Conservation (phyloP, 2,113 vertebrate species). For the Eurystomus gularis region DNA sequence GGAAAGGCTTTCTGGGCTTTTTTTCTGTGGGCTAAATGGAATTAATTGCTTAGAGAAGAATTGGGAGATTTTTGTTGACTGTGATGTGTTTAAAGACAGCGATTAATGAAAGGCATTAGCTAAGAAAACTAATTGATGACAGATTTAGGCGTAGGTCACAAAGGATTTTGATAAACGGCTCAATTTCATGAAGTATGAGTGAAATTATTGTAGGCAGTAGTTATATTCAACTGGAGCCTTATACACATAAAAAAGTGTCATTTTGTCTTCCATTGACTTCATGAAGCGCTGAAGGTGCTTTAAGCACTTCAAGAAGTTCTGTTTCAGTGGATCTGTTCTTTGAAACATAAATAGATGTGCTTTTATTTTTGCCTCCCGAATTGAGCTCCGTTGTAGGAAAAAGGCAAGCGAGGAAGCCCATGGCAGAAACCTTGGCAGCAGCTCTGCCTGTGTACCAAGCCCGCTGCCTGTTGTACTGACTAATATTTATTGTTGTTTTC, state of each 20-base stretch:
- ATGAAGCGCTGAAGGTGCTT: not conserved
- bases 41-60: not conserved
- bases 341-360: not conserved
- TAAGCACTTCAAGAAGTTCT: not conserved
- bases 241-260: not conserved
- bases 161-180: not conserved
- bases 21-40: not conserved
- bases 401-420: not conserved
- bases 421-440: not conserved
- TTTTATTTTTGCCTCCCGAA: not conserved
- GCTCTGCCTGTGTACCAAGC: not conserved
- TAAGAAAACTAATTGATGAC: not conserved
- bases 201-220: not conserved
- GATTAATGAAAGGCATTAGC: conserved; percentile 13
- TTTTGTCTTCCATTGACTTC: not conserved
- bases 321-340: not conserved
- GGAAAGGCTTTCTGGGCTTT: not conserved
- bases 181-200: not conserved
- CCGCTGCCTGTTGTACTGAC: not conserved
- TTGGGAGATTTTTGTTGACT: not conserved
- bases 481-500: not conserved
- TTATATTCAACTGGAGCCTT: not conserved
- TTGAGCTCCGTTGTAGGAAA: not conserved
- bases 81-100: not conserved
- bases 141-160: not conserved